Conservation (phyloP, 2,797 vertebrate species). For the Acrossocheilus wenchowensis region DNA sequence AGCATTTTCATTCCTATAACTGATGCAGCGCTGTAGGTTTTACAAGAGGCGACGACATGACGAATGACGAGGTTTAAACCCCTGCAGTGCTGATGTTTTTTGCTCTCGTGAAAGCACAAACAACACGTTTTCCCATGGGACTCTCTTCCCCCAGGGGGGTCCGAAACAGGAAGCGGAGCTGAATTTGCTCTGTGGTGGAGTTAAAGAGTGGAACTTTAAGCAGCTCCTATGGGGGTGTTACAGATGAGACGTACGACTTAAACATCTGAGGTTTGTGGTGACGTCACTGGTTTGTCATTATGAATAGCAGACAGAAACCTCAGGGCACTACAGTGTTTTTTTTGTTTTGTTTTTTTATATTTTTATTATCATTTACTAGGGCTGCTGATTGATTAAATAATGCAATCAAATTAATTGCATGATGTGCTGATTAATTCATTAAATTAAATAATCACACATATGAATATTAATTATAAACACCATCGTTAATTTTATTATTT, state of each 20-base stretch:
- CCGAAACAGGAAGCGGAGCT: slow-evolving; percentile 5
- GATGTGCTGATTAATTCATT: not conserved
- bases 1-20: slow-evolving; percentile 1
- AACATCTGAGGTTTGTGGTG: slow-evolving; percentile 17
- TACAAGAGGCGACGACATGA: slow-evolving; percentile 16
- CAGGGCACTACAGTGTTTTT: not conserved
- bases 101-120: slow-evolving; percentile 43
- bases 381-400: not conserved
- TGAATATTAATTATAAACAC: not conserved
- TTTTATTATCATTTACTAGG: not conserved
- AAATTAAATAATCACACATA: not conserved
- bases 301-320: not conserved
- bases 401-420: not conserved
- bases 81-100: slow-evolving; percentile 21
- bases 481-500: too few species aligned
- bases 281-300: slow-evolving; percentile 10
- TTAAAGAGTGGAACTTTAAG: slow-evolving; percentile 43
- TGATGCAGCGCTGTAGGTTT: slow-evolving; percentile 21
- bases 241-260: slow-evolving; percentile 23
- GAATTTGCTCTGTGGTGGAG: slow-evolving; percentile 27
- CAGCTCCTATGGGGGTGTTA: slow-evolving; percentile 28
- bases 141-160: not conserved
- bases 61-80: slow-evolving; percentile 17
- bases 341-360: not conserved
- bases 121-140: slow-evolving; percentile 11